Percentiles rank a stretch among this genome's conserved stretches.
These are phyloP conservation scores for Neocrepidodera transversa DNA, from an alignment of 2,888 invertebrate genomes.

Conservation along the genomic window DNA sequence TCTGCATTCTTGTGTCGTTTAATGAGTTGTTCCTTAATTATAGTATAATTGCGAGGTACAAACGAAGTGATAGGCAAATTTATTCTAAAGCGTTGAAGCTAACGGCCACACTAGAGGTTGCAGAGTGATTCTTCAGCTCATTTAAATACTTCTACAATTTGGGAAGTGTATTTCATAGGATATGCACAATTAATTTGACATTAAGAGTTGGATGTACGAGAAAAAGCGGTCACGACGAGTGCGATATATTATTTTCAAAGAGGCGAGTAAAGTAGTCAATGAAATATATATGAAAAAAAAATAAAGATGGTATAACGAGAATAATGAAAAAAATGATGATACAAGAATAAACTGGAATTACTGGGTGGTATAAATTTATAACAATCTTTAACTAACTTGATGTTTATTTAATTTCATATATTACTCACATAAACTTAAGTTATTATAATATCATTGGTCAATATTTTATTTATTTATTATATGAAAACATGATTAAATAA, in stretches of 20 bases:
- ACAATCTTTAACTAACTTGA: no score
- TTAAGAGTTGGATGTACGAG: slow-evolving; percentile 1
- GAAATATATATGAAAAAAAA: no score
- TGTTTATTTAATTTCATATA: no score
- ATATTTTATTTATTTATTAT: no score
- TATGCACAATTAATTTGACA: slow-evolving; percentile 28
- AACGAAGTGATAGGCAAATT: slow-evolving; percentile 13
- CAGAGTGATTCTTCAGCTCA: slow-evolving; percentile 17
- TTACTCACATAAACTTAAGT: no score
- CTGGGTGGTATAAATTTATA: no score
- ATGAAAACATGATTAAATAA: no score
- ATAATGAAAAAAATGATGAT: no score
- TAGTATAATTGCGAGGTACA: slow-evolving; percentile 10
- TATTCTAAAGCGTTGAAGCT: slow-evolving; percentile 12
- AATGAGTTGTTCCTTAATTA: slow-evolving; percentile 16
- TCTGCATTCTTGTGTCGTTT: not conserved
- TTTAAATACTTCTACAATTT: slow-evolving; percentile 30
- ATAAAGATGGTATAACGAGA: no score
- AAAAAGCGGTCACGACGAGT: not conserved
- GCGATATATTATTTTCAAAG: not conserved
- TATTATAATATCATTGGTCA: no score
- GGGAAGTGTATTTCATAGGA: slow-evolving; percentile 27
- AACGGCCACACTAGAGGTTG: slow-evolving; percentile 13
- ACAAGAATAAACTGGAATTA: no score
- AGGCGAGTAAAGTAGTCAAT: no score